Conservation (phyloP, 2,888 invertebrate genomes). For the Xestia sexstrigata region DNA sequence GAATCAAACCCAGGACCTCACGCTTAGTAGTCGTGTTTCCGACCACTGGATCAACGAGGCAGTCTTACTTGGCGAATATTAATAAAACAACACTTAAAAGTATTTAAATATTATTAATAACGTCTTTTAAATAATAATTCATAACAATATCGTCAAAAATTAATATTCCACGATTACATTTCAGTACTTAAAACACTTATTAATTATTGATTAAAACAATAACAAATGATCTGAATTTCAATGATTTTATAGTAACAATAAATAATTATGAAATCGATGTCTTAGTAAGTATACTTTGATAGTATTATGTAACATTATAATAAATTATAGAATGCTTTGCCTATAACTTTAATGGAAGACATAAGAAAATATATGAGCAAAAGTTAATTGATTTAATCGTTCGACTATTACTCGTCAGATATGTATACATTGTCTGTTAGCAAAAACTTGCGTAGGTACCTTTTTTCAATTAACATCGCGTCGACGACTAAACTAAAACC, state of each 20-base stretch:
- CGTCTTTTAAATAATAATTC: neutral
- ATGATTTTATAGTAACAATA: conserved; percentile 3
- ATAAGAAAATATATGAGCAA: too few relatives aligned
- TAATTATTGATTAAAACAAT: neutral
- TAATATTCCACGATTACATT: neutral
- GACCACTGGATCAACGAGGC: too few relatives aligned
- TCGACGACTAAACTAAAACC: too few relatives aligned
- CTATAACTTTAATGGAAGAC: too few relatives aligned
- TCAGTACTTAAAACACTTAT: neutral
- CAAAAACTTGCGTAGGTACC: too few relatives aligned
- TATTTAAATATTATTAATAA: conserved; percentile 8
- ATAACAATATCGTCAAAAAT: neutral
- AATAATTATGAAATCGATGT: neutral
- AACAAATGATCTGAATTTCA: neutral
- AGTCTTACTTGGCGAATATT: neutral
- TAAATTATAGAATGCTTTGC: too few relatives aligned
- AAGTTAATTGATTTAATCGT: neutral
- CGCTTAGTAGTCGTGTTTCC: too few relatives aligned
- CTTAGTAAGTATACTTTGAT: neutral
- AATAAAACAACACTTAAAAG: conserved; percentile 9
- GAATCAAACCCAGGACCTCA: too few relatives aligned
- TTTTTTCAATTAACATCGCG: too few relatives aligned
- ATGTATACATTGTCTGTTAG: too few relatives aligned
- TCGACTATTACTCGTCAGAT: neutral
- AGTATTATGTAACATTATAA: neutral